phyloP scores from a whole-genome alignment of 2,113 vertebrate genomes.

The Arvicanthis niloticus region DNA sequence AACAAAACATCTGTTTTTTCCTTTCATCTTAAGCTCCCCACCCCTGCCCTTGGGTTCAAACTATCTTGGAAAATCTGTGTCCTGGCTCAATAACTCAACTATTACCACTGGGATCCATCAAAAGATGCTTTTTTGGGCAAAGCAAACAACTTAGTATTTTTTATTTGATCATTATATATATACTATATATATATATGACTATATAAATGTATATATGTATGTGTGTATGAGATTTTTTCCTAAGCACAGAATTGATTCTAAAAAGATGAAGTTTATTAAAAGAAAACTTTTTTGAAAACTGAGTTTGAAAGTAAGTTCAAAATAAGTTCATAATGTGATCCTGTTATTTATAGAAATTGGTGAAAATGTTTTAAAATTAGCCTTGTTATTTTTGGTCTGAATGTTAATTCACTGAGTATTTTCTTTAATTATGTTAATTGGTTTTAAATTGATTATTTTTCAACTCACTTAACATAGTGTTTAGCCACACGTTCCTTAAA shows the following conservation, averaged over 20 bases:
- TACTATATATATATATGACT: background rate
- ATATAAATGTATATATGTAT: no score
- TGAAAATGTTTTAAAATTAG: conserved; percentile 58
- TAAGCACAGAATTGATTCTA: background rate
- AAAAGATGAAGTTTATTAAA: conserved; percentile 54
- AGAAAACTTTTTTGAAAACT: conserved; percentile 31
- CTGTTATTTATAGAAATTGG: conserved; percentile 58
- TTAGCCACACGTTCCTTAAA: conserved; percentile 62
- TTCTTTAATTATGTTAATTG: conserved; percentile 65
- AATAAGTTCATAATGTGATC: conserved; percentile 44
- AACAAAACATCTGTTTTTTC: conserved; percentile 25
- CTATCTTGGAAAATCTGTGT: conserved; percentile 33
- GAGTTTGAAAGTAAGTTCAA: conserved; percentile 33
- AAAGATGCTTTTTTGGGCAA: background rate
- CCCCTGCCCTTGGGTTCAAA: background rate
- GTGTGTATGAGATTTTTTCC: background rate
- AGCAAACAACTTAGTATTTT: conserved; percentile 25
- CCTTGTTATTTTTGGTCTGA: conserved; percentile 66
- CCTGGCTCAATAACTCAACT: background rate
- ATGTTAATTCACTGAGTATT: conserved; percentile 56
- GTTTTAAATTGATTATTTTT: conserved; percentile 66
- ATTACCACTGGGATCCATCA: background rate
- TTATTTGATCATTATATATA: background rate
- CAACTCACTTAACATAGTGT: conserved; percentile 49
- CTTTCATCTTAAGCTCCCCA: background rate